Evolutionary conservation across 2,888 invertebrate species (phyloP), one percentile per base, ranked within the genome.

Genomic region (Lasioglossum leucozonium): DNA sequence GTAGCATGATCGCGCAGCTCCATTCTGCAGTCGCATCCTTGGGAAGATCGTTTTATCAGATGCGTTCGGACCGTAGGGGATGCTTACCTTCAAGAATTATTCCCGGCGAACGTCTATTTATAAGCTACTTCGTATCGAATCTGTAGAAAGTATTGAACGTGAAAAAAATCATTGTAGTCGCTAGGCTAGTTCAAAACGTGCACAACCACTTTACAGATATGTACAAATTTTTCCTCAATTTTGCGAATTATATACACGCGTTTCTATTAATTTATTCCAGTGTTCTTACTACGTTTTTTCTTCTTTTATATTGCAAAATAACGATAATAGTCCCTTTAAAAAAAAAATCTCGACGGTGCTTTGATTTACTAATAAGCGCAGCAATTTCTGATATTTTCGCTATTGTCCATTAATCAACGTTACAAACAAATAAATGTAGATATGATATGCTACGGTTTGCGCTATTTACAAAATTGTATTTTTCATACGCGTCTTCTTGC

Each of bases 81-180:
- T 67, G 37, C 67, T 67, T 67, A 67, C 67, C 67, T 67, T 67
- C 67, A 22, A 37, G 67, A 67, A 34, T 67, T 37, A 67, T 67
- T 34, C 8, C 30, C 65, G 10, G 65, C 22, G 10, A 11, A 22
- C 67, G 18, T 22, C 67, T 67, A 34, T 67, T 37, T 37, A 22
- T 22, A 67, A 37, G 22, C 67, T 37, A 37, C 37, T 34, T 22
- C 37, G 37, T 37, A 67, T 37, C 22, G 34, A 67, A 67, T 37
- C 22, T 34, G 67, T 37, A 37, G 67, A 67, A 37, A 37, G 10
- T 67, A 67, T 37, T 22, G 37, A 37, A 67, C 11, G 22, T 37
- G 22, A 37, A 37, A 10, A n/a, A 67, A 11, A 37, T 37, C 18
- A 13, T 34, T 34, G 34, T 65, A 65, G 65, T 65, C 16, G 18